phyloP scores from a whole-genome alignment of 2,113 vertebrate genomes.

The Ariopsis seemanni region DNA sequence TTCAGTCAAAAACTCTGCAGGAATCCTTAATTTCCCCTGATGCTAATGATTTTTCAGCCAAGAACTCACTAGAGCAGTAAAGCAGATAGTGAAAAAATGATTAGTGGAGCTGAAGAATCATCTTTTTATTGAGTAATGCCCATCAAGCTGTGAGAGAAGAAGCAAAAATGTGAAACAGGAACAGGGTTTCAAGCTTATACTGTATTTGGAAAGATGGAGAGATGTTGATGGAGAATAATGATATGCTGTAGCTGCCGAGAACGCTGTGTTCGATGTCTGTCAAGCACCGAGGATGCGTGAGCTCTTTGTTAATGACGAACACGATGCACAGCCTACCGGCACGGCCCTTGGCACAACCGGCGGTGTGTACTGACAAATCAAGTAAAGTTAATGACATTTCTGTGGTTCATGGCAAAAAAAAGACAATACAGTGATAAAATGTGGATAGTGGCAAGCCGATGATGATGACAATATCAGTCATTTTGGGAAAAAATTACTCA shows the following conservation, averaged over 20 bases:
- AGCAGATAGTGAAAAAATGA: conserved; percentile 1
- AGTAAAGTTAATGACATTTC: neutral
- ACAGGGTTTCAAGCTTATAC: neutral
- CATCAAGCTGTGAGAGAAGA: conserved; percentile 15
- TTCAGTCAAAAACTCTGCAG: conserved; percentile 29
- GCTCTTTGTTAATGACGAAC: neutral
- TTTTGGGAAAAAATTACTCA: neutral
- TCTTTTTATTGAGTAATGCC: conserved; percentile 20
- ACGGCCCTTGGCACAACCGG: neutral
- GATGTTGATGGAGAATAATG: conserved; percentile 9
- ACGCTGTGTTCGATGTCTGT: neutral
- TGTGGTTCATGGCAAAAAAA: neutral
- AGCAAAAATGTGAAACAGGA: neutral
- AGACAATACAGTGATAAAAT: neutral
- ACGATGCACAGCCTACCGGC: neutral
- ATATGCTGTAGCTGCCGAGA: conserved; percentile 3
- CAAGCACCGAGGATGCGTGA: neutral
- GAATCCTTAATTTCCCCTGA: conserved; percentile 24
- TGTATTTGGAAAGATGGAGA: neutral
- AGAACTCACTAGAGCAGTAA: conserved; percentile 19
- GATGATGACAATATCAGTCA: neutral
- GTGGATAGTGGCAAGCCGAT: neutral
- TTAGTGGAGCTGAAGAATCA: conserved; percentile 33
- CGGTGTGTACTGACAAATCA: neutral
- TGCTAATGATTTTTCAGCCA: conserved; percentile 32